phyloP scores from a whole-genome alignment of 2,113 vertebrate genomes.

The Melozone crissalis region DNA sequence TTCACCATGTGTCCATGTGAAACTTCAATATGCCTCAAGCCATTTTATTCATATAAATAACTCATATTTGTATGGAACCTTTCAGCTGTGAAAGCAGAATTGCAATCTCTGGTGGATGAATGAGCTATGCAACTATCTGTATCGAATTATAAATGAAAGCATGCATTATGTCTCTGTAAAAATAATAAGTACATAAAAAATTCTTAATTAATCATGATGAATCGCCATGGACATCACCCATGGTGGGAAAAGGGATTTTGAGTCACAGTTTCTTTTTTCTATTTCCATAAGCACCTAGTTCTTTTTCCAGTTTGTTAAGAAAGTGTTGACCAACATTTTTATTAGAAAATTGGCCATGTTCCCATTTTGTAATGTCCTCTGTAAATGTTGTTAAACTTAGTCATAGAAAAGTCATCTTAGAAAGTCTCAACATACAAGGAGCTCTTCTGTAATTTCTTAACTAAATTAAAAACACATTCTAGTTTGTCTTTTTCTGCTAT shows the following conservation, averaged over 20 bases:
- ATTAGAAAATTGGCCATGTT: not conserved
- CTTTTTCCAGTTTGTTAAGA: not conserved
- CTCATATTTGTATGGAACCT: not conserved
- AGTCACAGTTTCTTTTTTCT: not conserved
- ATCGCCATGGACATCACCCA: not conserved
- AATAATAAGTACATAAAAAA: not conserved
- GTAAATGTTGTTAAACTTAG: not conserved
- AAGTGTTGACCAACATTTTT: not conserved
- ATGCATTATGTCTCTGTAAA: not conserved
- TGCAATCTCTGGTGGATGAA: conserved; percentile 64
- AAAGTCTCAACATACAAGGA: not conserved
- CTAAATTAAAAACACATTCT: conserved; percentile 25
- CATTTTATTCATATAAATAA: not conserved
- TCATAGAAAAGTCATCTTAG: not conserved
- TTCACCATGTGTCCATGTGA: not conserved
- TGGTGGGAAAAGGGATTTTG: not conserved
- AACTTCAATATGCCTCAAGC: not conserved
- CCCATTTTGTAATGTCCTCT: not conserved
- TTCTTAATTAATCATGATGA: not conserved
- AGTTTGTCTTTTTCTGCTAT: conserved; percentile 13
- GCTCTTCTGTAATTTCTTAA: conserved; percentile 19
- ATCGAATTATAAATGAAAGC: not conserved
- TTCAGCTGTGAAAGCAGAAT: conserved; percentile 35
- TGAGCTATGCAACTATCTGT: conserved; percentile 39
- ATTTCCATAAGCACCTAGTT: not conserved